phyloP scores from a whole-genome alignment of 2,888 invertebrate genomes.

The Antheraea assamensis region DNA sequence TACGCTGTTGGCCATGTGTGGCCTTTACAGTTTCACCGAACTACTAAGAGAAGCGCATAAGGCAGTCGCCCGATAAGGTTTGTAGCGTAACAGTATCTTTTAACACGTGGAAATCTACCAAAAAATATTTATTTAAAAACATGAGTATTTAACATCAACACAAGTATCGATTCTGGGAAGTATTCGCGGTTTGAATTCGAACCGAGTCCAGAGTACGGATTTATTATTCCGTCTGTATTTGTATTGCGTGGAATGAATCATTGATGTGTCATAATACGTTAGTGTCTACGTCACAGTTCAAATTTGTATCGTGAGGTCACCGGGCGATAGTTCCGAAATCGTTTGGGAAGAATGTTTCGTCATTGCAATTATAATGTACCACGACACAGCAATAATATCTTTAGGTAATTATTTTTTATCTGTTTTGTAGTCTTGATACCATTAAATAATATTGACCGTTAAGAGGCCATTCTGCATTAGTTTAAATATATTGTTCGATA shows the following conservation, averaged over 20 bases:
- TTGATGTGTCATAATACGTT: background rate
- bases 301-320: background rate
- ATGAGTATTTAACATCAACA: background rate
- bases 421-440: no score
- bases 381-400: background rate
- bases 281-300: background rate
- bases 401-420: background rate
- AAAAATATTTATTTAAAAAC: background rate
- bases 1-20: no score
- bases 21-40: no score
- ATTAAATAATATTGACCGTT: no score
- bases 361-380: background rate
- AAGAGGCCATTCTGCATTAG: no score
- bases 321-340: background rate
- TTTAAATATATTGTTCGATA: no score
- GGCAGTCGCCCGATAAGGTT: no score
- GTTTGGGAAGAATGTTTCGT: background rate
- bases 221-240: background rate
- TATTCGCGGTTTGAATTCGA: background rate
- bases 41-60: no score
- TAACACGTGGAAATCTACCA: background rate
- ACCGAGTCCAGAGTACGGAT: background rate
- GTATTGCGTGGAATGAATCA: background rate
- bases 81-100: no score
- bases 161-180: background rate